These are phyloP conservation scores for Danio jaintianensis DNA, from an alignment of 2,797 vertebrate species.

Conservation along the genomic window DNA sequence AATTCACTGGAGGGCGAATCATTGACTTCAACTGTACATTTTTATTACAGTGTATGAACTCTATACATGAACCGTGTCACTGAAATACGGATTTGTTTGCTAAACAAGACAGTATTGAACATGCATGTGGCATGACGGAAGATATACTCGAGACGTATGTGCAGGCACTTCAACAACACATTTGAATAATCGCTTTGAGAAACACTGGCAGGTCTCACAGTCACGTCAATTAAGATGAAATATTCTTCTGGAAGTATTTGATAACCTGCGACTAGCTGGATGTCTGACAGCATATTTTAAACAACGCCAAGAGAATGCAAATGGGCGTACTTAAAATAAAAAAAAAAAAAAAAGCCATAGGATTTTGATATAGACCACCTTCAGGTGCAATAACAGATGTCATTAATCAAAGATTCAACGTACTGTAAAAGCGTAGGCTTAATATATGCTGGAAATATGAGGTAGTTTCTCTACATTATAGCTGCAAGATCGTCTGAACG, in stretches of 20 bases:
- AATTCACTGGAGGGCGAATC: too few species aligned
- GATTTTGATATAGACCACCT: constrained; percentile 36
- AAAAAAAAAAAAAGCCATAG: background rate
- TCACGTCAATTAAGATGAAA: constrained; percentile 28
- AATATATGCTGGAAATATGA: constrained; percentile 7
- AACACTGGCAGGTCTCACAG: constrained; percentile 1
- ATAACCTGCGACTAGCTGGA: constrained; percentile 21
- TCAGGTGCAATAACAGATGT: constrained; percentile 23
- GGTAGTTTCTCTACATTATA: background rate
- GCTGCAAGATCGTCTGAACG: background rate
- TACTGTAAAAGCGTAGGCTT: constrained; percentile 9
- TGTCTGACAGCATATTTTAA: constrained; percentile 22
- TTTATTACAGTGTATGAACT: too few species aligned
- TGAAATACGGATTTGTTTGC: background rate
- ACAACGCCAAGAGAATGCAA: constrained; percentile 21
- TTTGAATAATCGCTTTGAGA: background rate
- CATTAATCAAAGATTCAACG: constrained; percentile 41
- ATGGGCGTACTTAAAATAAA: background rate
- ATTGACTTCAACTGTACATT: too few species aligned
- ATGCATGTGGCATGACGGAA: background rate
- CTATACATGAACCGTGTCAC: background rate
- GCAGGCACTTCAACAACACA: background rate
- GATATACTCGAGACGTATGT: background rate
- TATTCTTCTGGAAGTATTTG: constrained; percentile 10
- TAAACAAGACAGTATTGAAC: background rate